Percentiles rank a stretch among this genome's conserved stretches.
Conservation (phyloP, 1,140 invertebrate genomes). For the Caenorhabditis brenneri region DNA sequence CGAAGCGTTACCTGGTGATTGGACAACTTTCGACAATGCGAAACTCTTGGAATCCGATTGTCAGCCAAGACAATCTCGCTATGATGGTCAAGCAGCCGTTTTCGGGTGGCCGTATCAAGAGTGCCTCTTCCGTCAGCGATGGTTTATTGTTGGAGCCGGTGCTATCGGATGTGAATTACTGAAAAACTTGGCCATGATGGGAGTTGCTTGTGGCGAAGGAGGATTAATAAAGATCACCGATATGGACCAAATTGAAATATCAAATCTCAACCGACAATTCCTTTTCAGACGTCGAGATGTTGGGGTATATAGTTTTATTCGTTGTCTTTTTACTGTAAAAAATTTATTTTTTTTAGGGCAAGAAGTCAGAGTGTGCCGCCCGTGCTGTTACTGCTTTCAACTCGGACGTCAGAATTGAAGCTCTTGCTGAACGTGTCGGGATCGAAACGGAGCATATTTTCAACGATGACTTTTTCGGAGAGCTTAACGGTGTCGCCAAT, state of each 20-base stretch:
- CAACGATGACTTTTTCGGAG: constrained; percentile 92
- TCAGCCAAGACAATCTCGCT: constrained; percentile 75
- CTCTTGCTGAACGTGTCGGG: constrained; percentile 92
- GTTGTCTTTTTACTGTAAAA: neutral
- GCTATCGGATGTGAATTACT: constrained; percentile 98
- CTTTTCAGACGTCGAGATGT: constrained; percentile 92
- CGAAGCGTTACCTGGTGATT: constrained; percentile 84
- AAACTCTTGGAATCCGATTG: constrained; percentile 77
- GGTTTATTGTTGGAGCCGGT: constrained; percentile 81
- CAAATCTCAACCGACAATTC: constrained; percentile 97
- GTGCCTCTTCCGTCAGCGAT: constrained; percentile 79
- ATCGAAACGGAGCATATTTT: constrained; percentile 91
- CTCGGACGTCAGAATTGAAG: constrained; percentile 82
- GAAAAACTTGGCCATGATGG: constrained; percentile 99
- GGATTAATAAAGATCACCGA: constrained; percentile 82
- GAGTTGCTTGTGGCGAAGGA: constrained; percentile 79
- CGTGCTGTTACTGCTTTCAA: constrained; percentile 84
- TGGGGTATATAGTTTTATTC: constrained; percentile 75
- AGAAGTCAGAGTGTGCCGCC: constrained; percentile 88
- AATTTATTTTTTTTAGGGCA: constrained; percentile 73
- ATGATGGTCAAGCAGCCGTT: constrained; percentile 90
- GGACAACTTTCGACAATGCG: constrained; percentile 69
- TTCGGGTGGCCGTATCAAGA: constrained; percentile 90
- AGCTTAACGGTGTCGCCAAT: constrained; percentile 90
- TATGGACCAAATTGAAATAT: constrained; percentile 99